These are phyloP conservation scores for Pterostichus niger DNA, from an alignment of 2,888 invertebrate genomes.

Conservation along the genomic window DNA sequence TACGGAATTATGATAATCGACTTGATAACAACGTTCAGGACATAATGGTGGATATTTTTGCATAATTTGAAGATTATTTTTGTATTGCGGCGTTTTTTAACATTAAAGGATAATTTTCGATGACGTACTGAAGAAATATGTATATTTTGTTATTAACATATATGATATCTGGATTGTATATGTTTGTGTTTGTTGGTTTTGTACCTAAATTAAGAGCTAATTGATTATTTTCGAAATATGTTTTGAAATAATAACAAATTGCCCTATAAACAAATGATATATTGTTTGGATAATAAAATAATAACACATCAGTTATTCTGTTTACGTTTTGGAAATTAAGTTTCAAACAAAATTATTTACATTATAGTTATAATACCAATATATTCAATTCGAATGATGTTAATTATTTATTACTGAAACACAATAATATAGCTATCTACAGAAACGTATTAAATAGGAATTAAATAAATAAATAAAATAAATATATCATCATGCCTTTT, in stretches of 20 bases:
- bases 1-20: slow-evolving; percentile 53
- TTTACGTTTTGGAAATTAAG: slow-evolving; percentile 3
- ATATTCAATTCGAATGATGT: neutral
- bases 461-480: too few species aligned
- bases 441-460: too few species aligned
- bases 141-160: slow-evolving; percentile 10
- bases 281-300: slow-evolving; percentile 20
- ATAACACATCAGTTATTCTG: slow-evolving; percentile 4
- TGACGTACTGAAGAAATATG: slow-evolving; percentile 20
- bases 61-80: slow-evolving; percentile 47
- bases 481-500: too few species aligned
- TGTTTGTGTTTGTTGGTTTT: too few species aligned
- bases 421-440: too few species aligned
- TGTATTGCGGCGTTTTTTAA: slow-evolving; percentile 8
- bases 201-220: slow-evolving; percentile 10
- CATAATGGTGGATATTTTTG: slow-evolving; percentile 43
- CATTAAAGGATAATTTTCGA: slow-evolving; percentile 40
- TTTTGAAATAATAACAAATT: neutral
- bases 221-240: slow-evolving; percentile 32
- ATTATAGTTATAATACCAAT: neutral
- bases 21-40: slow-evolving; percentile 26
- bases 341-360: neutral
- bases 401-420: neutral
- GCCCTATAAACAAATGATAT: neutral
- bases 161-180: too few species aligned